Evolutionary conservation across 2,888 invertebrate species (phyloP).

Genomic region (Lysandra coridon): DNA sequence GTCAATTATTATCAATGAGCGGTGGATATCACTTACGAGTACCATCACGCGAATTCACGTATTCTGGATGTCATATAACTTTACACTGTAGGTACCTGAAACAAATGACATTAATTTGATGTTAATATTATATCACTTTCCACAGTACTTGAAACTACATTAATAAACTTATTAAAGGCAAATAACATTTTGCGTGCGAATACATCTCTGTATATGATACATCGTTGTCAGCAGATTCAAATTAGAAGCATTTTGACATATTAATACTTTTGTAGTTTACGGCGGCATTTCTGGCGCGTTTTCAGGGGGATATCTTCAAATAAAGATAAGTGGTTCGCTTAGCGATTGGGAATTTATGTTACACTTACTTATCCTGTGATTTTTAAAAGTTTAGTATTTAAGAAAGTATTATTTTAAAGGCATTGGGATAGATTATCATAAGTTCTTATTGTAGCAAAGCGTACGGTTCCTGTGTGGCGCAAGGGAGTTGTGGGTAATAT

Average conservation of each 20-base stretch:
- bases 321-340: constrained; percentile 21
- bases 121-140: no score
- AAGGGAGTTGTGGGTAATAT: no score
- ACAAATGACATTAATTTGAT: background rate
- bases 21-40: no score
- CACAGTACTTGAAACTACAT: no score
- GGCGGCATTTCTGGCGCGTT: constrained; percentile 13
- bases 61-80: no score
- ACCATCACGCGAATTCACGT: no score
- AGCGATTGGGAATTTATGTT: background rate
- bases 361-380: background rate
- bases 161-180: background rate
- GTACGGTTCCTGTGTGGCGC: no score
- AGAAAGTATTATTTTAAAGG: background rate
- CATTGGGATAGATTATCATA: no score
- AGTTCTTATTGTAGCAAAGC: background rate
- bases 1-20: no score
- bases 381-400: background rate
- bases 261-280: constrained; percentile 28
- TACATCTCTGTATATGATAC: background rate
- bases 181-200: background rate
- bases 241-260: constrained; percentile 34
- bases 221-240: constrained; percentile 27
- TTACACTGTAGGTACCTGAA: no score
- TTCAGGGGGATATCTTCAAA: background rate